Evolutionary conservation across 1,140 invertebrate species (phyloP), one percentile per base, ranked within the genome.

Genomic region (Pinna nobilis): DNA sequence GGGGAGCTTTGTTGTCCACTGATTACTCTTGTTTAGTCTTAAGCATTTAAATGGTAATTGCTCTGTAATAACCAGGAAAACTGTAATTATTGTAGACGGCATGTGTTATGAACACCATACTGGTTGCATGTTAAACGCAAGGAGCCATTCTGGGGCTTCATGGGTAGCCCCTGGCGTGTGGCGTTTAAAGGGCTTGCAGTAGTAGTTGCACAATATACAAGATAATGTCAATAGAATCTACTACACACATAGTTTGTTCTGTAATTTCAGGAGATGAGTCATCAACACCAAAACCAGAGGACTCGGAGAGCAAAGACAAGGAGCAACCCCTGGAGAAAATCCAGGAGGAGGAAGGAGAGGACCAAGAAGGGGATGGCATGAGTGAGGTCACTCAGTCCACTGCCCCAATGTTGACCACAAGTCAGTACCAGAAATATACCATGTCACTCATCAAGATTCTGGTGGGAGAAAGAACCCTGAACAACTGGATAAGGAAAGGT

Each of bases 401-500:
- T 1, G 67, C 76, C 4, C 81, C 85, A 1, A 70, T 86, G 50
- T 63, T 87, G 20, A 81, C 85, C 28, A 77, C 79, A 18, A 65
- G 66, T 28, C 82, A 87, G 79, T 88, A 88, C 70, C 84, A 83
- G 68, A 76, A 76, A 33, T 88, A 88, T 74, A 74, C 88, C 4
- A 70, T 74, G 6, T 86, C 84, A 53, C 80, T 88, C 9, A 82
- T 88, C 59, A 88, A 86, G 61, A 49, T 88, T 7, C 74, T 88
- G 15, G 81, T 88, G 47, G 86, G 86, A 55, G 84, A 88, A 71
- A 73, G 65, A 39, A 80, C 71, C 9, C 79, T 87, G 0, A 83
- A 83, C 60, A 77, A 84, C 9, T 88, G 87, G 87, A 59, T 84
- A 15, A 84, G 79, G 70, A 86, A 87, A 85, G 87, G 86, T 88